Evolutionary conservation across 2,888 invertebrate genomes (phyloP), one percentile per base, ranked within the genome.

Genomic region (Acanthosepion pharaonis): DNA sequence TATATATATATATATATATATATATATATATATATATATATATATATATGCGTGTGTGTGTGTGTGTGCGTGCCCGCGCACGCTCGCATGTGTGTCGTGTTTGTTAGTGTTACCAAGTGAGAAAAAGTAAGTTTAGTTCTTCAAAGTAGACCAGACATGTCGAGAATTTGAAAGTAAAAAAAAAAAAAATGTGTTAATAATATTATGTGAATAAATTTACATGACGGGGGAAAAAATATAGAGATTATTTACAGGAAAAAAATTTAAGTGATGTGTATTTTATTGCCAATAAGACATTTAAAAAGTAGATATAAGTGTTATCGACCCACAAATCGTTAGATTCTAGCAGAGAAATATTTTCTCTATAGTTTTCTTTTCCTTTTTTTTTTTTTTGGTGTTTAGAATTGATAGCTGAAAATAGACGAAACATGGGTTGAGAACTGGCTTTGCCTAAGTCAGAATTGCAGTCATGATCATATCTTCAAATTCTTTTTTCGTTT

Each of bases 251-350:
- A 78, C n/a, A 78, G 2, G 2, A 42, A 78, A 78, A 78, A 78
- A 1, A 3, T 78, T 78, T 78, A 78, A 78, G 78, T 78, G 78
- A 78, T 78, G 78, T 78, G 78, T 33, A 78, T 78, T 78, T 78
- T 33, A 78, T 78, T 78, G n/a, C 33, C 78, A n/a, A 78, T 78
- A 15, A 78, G 78, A 78, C 78, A n/a, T 78, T 33, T 78, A 78
- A n/a, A 78, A 78, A 78, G n/a, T n/a, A n/a, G 78, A 33, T 78
- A 78, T 78, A 78, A 78, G 78, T 78, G 78, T 78, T 78, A 78
- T 78, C 78, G 78, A 78, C 78, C 78, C 78, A 78, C n/a, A 78
- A 78, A 78, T 78, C 78, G 78, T 78, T 78, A 78, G 8, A 11
- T n/a, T n/a, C n/a, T n/a, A 0, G 11, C 78, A n/a, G 11, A 78